Conservation (phyloP, 2,797 vertebrate species). For the Labroides dimidiatus region DNA sequence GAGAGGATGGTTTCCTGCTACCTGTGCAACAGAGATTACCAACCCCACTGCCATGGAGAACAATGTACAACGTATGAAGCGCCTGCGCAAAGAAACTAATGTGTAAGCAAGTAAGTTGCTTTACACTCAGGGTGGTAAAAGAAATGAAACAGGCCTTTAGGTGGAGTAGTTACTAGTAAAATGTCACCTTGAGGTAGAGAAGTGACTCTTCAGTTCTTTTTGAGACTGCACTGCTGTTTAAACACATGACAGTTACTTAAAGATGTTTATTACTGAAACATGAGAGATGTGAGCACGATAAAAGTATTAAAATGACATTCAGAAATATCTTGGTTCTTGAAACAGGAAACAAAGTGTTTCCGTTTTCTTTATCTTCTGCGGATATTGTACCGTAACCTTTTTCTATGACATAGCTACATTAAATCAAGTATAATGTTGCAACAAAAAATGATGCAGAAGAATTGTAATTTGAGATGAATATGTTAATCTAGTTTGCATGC, state of each 20-base stretch:
- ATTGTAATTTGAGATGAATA: background rate
- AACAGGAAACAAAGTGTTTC: no score
- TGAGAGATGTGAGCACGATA: no score
- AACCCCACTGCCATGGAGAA: slow-evolving; percentile 83
- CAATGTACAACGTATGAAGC: slow-evolving; percentile 92
- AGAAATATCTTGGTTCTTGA: no score
- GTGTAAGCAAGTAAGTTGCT: slow-evolving; percentile 78
- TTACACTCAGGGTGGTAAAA: background rate
- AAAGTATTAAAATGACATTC: no score
- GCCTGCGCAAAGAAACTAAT: slow-evolving; percentile 92
- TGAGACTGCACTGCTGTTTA: background rate
- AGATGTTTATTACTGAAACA: no score
- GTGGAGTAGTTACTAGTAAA: background rate
- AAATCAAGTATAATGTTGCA: no score
- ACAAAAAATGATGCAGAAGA: no score
- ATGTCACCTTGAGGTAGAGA: no score
- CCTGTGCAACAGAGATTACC: slow-evolving; percentile 90
- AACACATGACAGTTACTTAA: background rate
- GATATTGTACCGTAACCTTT: no score
- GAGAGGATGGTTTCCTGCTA: slow-evolving; percentile 93
- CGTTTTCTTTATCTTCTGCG: no score
- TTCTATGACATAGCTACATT: no score
- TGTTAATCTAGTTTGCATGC: background rate
- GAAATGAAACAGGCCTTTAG: background rate
- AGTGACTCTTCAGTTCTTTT: background rate